Evolutionary conservation across 2,797 vertebrate species (phyloP).

Genomic region (Cyprinella venusta): DNA sequence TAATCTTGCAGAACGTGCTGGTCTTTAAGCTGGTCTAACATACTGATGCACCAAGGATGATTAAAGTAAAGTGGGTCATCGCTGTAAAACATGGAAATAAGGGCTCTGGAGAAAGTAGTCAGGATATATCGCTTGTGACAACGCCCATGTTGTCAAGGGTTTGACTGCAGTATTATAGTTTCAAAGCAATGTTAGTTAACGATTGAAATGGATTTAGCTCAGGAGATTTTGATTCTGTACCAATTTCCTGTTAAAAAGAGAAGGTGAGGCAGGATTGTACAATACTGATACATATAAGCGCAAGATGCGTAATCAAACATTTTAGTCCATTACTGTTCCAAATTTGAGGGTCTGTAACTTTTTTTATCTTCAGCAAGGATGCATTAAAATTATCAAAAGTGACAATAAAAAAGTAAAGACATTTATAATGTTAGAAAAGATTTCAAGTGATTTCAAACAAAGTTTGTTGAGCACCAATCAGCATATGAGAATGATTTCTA

Average conservation of each 20-base stretch:
- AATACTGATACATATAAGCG: neutral
- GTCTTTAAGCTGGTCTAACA: conserved; percentile 78
- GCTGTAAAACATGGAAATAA: conserved; percentile 48
- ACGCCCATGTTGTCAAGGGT: neutral
- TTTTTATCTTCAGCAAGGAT: too few relatives aligned
- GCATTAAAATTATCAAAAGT: neutral
- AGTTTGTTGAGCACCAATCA: neutral
- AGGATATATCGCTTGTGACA: neutral
- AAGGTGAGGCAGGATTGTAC: neutral
- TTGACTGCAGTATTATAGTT: neutral
- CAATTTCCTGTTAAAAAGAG: neutral
- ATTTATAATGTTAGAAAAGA: neutral
- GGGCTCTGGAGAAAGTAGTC: neutral
- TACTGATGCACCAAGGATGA: conserved; percentile 76
- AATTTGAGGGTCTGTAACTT: neutral
- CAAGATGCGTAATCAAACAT: neutral
- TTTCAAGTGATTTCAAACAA: neutral
- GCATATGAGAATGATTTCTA: neutral
- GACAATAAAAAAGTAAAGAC: neutral
- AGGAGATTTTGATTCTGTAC: neutral
- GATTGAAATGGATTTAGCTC: neutral
- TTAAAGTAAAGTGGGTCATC: conserved; percentile 79
- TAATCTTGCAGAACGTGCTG: conserved; percentile 77
- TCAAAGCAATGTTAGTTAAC: neutral
- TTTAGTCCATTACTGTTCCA: neutral